Conservation (phyloP, 2,797 vertebrate species). For the Delichon dasypus region DNA sequence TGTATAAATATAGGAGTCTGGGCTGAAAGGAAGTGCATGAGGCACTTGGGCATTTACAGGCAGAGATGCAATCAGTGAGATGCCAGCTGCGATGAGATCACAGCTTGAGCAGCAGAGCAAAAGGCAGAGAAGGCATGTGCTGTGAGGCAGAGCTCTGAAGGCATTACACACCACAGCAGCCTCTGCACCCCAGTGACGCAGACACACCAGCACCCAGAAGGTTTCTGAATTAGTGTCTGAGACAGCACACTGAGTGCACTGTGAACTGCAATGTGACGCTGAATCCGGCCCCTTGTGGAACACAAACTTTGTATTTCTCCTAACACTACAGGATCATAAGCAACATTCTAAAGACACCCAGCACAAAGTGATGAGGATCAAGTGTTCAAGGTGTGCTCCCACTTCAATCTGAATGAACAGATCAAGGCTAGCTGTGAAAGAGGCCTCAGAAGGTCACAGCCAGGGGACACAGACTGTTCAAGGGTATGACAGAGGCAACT, state of each 20-base stretch:
- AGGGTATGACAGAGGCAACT: not conserved
- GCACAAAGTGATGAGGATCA: not conserved
- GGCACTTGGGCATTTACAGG: not conserved
- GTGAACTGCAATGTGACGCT: not conserved
- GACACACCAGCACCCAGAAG: not conserved
- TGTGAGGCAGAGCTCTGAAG: not conserved
- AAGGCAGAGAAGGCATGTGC: not conserved
- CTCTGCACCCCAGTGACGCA: not conserved
- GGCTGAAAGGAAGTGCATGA: not conserved
- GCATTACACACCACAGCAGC: not conserved
- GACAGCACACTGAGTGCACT: not conserved
- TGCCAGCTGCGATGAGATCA: not conserved
- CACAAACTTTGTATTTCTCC: not conserved
- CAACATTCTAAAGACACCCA: not conserved
- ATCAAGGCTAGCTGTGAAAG: not conserved
- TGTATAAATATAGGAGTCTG: not conserved
- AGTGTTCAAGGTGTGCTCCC: not conserved
- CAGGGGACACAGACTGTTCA: not conserved
- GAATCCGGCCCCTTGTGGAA: not conserved
- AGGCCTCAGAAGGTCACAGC: not conserved
- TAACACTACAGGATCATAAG: not conserved
- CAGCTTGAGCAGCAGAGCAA: not conserved
- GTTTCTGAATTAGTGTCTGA: not conserved
- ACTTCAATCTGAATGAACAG: not conserved
- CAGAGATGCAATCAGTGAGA: not conserved